phyloP scores from a whole-genome alignment of 2,113 vertebrate species.

The Podocnemis expansa region DNA sequence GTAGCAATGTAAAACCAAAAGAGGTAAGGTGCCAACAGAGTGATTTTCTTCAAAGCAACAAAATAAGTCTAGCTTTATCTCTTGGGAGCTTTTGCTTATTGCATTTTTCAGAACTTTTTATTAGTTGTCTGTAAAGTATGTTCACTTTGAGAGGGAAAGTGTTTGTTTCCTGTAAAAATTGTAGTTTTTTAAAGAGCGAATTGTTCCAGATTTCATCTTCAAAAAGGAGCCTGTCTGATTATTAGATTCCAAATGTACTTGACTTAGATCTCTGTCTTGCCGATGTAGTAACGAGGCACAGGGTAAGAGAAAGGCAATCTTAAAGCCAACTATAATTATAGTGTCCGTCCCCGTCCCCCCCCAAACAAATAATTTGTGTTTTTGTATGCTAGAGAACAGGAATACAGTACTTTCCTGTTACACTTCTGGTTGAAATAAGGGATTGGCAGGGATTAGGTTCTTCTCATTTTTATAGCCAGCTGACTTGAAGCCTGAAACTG shows the following conservation, averaged over 20 bases:
- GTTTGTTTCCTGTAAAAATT: background rate
- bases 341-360: too few species aligned
- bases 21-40: constrained; percentile 54
- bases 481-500: too few species aligned
- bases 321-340: background rate
- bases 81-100: fast-evolving
- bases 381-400: too few species aligned
- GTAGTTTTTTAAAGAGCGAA: too few species aligned
- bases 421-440: background rate
- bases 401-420: fast-evolving
- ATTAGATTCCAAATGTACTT: fast-evolving
- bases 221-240: background rate
- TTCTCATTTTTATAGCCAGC: background rate
- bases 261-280: fast-evolving
- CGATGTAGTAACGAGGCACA: fast-evolving
- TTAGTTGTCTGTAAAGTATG: background rate
- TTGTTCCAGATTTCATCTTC: fast-evolving
- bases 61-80: background rate
- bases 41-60: background rate
- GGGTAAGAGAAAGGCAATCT: background rate
- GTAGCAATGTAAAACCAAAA: constrained; percentile 55
- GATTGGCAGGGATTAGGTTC: background rate
- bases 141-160: background rate
- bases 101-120: fast-evolving
- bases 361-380: fast-evolving